phyloP scores from a whole-genome alignment of 2,113 vertebrate species.

The Mellivora capensis region DNA sequence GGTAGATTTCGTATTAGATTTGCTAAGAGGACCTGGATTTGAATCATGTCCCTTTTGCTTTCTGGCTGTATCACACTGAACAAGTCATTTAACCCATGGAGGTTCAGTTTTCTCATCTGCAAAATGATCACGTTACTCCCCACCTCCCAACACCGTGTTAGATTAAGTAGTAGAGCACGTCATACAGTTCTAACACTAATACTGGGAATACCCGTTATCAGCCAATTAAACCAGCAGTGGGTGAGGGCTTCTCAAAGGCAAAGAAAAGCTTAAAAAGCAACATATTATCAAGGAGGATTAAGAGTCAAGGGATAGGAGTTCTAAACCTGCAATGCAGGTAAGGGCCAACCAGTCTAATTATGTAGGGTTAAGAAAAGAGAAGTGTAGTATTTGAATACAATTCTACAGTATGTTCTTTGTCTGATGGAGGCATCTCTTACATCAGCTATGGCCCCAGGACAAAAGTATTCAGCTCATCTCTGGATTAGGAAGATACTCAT shows the following conservation, averaged over 20 bases:
- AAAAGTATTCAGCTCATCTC: neutral
- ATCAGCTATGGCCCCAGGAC: neutral
- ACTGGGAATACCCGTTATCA: neutral
- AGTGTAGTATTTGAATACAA: neutral
- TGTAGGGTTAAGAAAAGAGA: neutral
- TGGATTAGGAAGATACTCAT: neutral
- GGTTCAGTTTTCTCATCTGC: neutral
- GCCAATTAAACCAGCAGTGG: neutral
- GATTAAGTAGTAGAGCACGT: neutral
- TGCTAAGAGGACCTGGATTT: neutral
- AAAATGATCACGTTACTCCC: neutral
- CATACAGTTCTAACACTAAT: neutral
- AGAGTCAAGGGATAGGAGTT: neutral
- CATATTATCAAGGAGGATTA: neutral
- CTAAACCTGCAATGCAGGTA: neutral
- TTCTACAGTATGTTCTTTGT: neutral
- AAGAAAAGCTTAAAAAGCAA: neutral
- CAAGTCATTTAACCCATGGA: neutral
- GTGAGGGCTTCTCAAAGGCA: neutral
- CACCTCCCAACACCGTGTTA: neutral
- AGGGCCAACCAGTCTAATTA: neutral
- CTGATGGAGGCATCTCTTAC: neutral
- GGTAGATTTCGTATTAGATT: neutral
- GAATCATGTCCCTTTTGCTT: neutral
- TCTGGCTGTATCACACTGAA: neutral